Conservation (phyloP, 2,888 invertebrate species). For the Oscheius sp. region DNA sequence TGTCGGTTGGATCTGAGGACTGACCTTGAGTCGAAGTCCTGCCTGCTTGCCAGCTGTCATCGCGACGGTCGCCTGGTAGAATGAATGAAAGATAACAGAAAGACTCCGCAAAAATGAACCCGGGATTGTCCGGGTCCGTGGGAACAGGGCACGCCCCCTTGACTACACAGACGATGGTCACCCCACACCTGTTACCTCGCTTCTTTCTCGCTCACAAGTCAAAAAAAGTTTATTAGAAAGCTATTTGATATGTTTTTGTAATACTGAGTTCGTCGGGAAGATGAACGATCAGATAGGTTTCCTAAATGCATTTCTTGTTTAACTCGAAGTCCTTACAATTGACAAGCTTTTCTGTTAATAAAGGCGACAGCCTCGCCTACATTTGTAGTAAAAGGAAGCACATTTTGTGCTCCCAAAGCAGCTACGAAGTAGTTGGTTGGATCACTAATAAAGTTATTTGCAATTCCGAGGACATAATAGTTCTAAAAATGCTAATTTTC, state of each 20-base stretch:
- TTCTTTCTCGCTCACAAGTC: too few species aligned
- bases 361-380: background rate
- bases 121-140: slow-evolving; percentile 12
- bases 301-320: background rate
- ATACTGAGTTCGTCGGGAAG: background rate
- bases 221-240: background rate
- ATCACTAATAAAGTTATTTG: background rate
- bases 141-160: slow-evolving; percentile 18
- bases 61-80: slow-evolving; percentile 12
- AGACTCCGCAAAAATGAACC: slow-evolving; percentile 13
- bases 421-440: background rate
- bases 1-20: too few species aligned
- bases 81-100: slow-evolving; percentile 2
- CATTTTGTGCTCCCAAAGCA: background rate
- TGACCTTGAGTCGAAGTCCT: slow-evolving; percentile 29
- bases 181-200: background rate
- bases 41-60: slow-evolving; percentile 28
- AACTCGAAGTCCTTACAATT: background rate
- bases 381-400: background rate
- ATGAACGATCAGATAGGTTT: too few species aligned
- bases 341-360: background rate
- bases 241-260: background rate
- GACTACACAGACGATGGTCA: background rate
- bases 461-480: background rate
- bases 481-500: background rate